A percentile compares a stretch with the other conserved stretches of the same genome.
Conservation (phyloP, 2,113 vertebrate species). For the Tylochromis polylepis region DNA sequence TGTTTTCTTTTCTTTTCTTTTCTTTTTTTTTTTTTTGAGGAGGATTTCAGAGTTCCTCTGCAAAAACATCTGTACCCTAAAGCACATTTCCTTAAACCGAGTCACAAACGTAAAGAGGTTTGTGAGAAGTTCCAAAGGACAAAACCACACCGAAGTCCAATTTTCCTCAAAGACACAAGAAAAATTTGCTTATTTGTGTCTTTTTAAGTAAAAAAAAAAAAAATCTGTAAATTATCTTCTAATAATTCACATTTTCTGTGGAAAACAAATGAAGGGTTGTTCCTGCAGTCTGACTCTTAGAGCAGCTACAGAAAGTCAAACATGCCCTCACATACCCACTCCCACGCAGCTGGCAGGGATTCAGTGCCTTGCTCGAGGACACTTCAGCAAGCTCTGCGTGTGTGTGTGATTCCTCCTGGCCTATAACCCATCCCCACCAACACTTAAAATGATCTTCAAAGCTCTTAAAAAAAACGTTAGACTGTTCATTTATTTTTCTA, state of each 20-base stretch:
- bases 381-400: slow-evolving; percentile 18
- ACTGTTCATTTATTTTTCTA: slow-evolving; percentile 71
- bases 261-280: neutral
- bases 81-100: neutral
- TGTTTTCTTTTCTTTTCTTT: no score
- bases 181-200: neutral
- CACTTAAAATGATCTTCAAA: neutral
- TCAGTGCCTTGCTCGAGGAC: slow-evolving; percentile 45
- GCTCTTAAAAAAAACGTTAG: slow-evolving; percentile 34
- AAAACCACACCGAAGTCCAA: neutral
- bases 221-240: neutral
- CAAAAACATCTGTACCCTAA: neutral
- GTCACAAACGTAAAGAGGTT: neutral
- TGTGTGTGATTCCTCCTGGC: neutral
- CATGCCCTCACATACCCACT: neutral
- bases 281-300: neutral
- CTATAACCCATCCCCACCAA: neutral
- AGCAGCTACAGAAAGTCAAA: neutral
- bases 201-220: neutral
- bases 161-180: neutral
- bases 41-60: neutral
- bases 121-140: neutral
- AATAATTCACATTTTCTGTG: neutral
- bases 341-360: neutral
- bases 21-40: neutral